Base-by-base conservation (phyloP, 2,888 invertebrate genomes). In the Agonopterix alstromeriana region DNA sequence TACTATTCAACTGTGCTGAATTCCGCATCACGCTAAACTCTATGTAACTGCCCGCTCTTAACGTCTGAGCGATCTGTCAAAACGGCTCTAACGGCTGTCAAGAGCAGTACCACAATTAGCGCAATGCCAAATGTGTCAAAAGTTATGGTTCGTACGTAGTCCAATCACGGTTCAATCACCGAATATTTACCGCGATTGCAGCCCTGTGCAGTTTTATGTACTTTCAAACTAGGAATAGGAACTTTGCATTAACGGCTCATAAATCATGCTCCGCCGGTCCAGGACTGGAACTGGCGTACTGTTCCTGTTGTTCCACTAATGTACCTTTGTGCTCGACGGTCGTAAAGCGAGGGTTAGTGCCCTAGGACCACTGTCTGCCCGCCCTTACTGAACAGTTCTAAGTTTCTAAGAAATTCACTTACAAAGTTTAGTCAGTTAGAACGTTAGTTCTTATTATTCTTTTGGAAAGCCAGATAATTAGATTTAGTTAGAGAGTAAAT, bases 291-390 rank as follows among this genome's bases (percentile, higher is more conserved):
- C 59, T 51, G 56, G 54, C 66, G 66, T 65, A 64, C 64, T 64
- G 73, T 77, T 76, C 77, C 75, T 77, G 77, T 77, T 79, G 75
- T 75, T 73, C 70, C 67, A 64, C 72, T 79, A 82, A 74, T 77
- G 77, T 65, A 73, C 77, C 76, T 80, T 81, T 80, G 73, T 81
- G 73, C 67, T 59, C 60, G 67, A 58, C 56, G 70, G 64, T 70
- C 75, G 65, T 78, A 74, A 73, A 76, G 51, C 53, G 49, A 69
- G 73, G 78, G 78, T 77, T 69, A 76, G 61, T 75, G 75, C 61
- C 74, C 77, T 61, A 53, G 51, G 57, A 57, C 62, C 57, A 54
- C 52, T 54, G 60, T 54, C 49, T 55, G 60, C 54, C 49, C 55
- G 50, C 63, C 68, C 61, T 65, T 66, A 61, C 63, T 65, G 61